Percentiles rank a stretch among this genome's conserved stretches.
Evolutionary conservation across 2,888 invertebrate genomes (phyloP).

Genomic region (Lumbricus terrestris): DNA sequence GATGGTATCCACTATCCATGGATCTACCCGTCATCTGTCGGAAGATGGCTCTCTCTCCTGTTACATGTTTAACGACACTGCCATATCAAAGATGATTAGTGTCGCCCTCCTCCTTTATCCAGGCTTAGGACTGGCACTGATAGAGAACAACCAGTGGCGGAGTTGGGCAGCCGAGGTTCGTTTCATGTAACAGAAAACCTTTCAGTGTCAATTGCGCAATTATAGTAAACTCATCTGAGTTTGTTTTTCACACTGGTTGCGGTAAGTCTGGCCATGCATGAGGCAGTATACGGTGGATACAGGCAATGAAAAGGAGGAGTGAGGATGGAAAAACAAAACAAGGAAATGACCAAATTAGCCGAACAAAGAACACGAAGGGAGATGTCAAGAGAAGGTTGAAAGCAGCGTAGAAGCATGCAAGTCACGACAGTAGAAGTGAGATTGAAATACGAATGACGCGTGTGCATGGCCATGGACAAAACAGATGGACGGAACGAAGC

Average conservation of each 20-base stretch:
- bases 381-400: neutral
- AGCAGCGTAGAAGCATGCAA: neutral
- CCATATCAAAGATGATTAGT: no score
- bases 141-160: no score
- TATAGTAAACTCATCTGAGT: neutral
- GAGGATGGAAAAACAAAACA: neutral
- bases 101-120: no score
- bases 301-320: neutral
- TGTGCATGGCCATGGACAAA: neutral
- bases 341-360: neutral
- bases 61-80: no score
- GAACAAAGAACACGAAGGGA: neutral
- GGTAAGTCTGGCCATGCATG: neutral
- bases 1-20: no score
- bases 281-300: neutral
- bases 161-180: neutral
- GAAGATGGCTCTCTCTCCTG: no score
- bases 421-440: neutral
- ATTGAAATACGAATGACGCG: neutral
- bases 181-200: neutral
- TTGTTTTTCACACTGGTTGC: neutral
- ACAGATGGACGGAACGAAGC: neutral
- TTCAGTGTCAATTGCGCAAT: neutral
- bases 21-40: no score
- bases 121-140: no score